Evolutionary conservation across 2,797 vertebrate genomes (phyloP).

Genomic region (Gila robusta): DNA sequence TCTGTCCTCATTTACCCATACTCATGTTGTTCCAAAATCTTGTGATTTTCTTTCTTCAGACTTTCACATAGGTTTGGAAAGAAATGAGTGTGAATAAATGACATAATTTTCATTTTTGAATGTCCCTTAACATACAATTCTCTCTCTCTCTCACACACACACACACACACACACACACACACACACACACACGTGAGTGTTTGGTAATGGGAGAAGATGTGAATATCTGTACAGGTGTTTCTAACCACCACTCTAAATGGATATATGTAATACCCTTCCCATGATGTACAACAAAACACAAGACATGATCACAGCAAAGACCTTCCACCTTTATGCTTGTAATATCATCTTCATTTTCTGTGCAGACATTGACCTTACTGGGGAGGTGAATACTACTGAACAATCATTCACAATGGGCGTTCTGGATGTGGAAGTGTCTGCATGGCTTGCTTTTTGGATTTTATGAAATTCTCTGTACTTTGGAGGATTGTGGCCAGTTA

Average conservation of each 20-base stretch:
- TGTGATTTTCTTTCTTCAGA: background rate
- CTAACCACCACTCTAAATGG: background rate
- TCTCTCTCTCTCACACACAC: too few species aligned
- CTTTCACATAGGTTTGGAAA: background rate
- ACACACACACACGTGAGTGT: too few species aligned
- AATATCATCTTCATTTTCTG: background rate
- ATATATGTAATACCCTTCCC: background rate
- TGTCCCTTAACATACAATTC: background rate
- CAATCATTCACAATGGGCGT: background rate
- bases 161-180: too few species aligned
- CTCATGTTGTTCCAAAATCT: background rate
- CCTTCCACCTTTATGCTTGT: background rate
- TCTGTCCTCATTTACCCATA: background rate
- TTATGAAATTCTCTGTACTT: slow-evolving; percentile 48
- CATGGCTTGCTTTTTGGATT: slow-evolving; percentile 34
- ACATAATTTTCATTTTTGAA: background rate
- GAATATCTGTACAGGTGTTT: background rate
- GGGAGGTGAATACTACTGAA: background rate
- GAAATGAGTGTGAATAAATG: background rate
- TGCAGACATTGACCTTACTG: slow-evolving; percentile 15
- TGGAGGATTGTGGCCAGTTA: slow-evolving; percentile 23
- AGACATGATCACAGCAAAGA: background rate
- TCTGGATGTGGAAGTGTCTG: background rate
- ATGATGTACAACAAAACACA: background rate
- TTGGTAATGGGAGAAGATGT: background rate